Conservation (phyloP, 64 coral and sea anemone genomes). For the Catalaphyllia jardinei region DNA sequence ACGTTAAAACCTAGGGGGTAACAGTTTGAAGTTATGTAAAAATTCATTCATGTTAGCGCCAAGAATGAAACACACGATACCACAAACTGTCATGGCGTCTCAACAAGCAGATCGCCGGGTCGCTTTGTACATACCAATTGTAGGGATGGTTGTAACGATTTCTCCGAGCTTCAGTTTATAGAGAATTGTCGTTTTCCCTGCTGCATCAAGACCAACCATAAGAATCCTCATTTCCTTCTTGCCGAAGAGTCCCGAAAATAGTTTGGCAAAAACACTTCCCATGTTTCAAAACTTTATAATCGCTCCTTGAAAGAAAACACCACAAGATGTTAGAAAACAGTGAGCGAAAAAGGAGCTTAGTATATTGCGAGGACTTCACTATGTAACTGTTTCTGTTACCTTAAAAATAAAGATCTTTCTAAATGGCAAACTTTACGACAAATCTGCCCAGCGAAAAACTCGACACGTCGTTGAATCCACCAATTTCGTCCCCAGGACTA, state of each 20-base stretch:
- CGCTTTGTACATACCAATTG: conserved; percentile 43
- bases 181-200: conserved; percentile 73
- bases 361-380: not conserved
- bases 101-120: not conserved
- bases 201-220: conserved; percentile 77
- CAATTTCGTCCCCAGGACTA: no score
- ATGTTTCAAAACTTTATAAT: conserved; percentile 19
- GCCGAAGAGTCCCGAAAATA: conserved; percentile 53
- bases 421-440: no score
- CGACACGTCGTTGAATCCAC: no score
- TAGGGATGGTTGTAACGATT: conserved; percentile 76
- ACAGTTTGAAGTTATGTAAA: not conserved
- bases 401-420: not conserved
- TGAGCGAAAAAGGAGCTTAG: not conserved
- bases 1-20: conserved; percentile 54
- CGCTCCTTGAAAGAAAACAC: not conserved
- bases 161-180: conserved; percentile 74
- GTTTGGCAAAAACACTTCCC: conserved; percentile 42
- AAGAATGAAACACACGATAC: conserved; percentile 18
- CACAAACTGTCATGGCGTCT: not conserved
- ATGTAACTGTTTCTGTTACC: not conserved
- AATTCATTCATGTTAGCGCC: not conserved
- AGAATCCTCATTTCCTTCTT: conserved; percentile 79
- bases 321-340: not conserved
- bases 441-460: no score